Evolutionary conservation across 2,797 vertebrate species (phyloP), one percentile per base, ranked within the genome.

Genomic region (Acipenser ruthenus): DNA sequence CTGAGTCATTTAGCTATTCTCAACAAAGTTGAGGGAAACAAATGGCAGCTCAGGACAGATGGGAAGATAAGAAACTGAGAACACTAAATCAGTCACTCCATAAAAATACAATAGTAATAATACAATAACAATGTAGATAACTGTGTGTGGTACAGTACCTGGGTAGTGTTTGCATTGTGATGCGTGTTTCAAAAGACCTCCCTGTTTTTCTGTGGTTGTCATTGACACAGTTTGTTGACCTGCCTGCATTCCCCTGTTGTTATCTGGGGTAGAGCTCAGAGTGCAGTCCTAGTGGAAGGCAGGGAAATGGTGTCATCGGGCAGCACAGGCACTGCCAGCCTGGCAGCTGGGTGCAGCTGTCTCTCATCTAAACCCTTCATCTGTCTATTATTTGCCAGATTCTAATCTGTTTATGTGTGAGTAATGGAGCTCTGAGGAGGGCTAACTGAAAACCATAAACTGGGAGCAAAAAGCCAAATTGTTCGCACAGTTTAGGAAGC

Each of bases 391-490:
- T 64, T 69, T 74, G 79, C 72, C 80, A 81, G 86, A 68, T 78
- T 79, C 82, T 80, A 85, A 72, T 69, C 79, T 77, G 83, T 86
- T 88, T 85, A 88, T 78, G 74, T 79, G 78, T 82, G 85, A 90
- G 85, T 78, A 77, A 87, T 81, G 78, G 79, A 81, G 78, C 67
- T 0, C 79, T 78, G 7, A 70, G 83, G 82, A 82, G 83, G 85
- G 78, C 82, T 58, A 60, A 51, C 8, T 83, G 83, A 72, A 74
- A 37, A 72, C 72, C 69, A 81, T 74, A 60, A 83, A 82, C 82
- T 0, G 69, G 0, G 78, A 78, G 81, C 83, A 2, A 73, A 78
- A 67, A 67, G 79, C 71, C 69, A 0, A 5, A 4, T 80, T 71
- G 77, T 66, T 79, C 85, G 74, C 74, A 86, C 73, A 69, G 78